phyloP scores from a whole-genome alignment of 2,113 vertebrate species.

The Psittacula cyanocephala region DNA sequence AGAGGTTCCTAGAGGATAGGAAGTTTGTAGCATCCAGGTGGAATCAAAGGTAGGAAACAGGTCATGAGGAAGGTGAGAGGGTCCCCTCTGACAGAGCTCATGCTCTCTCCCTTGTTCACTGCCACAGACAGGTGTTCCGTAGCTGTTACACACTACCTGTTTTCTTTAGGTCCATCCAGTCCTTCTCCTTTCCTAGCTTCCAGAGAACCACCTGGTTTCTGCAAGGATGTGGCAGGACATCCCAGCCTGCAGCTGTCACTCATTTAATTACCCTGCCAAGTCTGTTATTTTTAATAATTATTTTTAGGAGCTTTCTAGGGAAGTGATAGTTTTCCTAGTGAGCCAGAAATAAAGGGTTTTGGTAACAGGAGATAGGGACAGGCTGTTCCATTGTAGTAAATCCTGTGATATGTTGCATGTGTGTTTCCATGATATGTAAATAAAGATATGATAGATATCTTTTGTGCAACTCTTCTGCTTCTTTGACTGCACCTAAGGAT shows the following conservation, averaged over 20 bases:
- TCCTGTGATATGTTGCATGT: conserved; percentile 65
- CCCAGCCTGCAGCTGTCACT: conserved; percentile 14
- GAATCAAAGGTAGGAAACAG: background rate
- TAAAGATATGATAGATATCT: conserved; percentile 66
- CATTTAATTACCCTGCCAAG: background rate
- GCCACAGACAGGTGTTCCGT: background rate
- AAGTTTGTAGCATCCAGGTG: background rate
- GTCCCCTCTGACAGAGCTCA: background rate
- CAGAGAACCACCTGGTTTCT: background rate
- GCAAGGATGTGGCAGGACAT: background rate
- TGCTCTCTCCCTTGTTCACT: background rate
- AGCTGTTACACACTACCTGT: background rate
- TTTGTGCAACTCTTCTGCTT: conserved; percentile 13
- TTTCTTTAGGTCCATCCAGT: background rate
- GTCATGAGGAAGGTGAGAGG: background rate
- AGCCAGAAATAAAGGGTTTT: background rate
- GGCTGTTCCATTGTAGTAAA: conserved; percentile 7
- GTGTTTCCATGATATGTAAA: conserved; percentile 67
- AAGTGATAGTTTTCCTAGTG: conserved; percentile 39
- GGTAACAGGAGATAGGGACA: conserved; percentile 2
- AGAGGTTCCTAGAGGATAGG: background rate
- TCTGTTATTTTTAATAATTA: conserved; percentile 39
- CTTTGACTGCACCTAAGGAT: background rate
- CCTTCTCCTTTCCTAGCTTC: background rate
- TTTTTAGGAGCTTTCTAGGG: conserved; percentile 50